Evolutionary conservation across 2,113 vertebrate genomes (phyloP), one percentile per base, ranked within the genome.

Genomic region (Sapajus apella): DNA sequence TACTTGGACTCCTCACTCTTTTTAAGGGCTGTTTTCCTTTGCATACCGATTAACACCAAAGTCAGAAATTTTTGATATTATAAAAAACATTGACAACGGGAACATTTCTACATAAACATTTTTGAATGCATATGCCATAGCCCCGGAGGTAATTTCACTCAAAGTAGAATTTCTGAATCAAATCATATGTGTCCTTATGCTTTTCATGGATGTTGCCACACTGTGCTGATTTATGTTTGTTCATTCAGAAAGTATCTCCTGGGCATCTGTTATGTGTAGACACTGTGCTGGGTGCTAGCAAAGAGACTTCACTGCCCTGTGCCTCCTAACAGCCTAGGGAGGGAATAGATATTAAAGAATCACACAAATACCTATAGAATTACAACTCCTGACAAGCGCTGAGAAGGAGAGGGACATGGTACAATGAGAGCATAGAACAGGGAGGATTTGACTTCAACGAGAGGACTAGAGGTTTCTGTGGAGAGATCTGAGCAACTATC

Each of bases 131-230:
- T 75, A n/a, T 18, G 7, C 7, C 40, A 43, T 73, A 86, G 40
- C 91, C 52, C 86, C 32, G 5, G 43, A 43, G 25, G 77, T 76
- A 75, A 87, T 66, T 83, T 94, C 13, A 84, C 30, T 95, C 45
- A 79, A 45, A 77, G n/a, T 79, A 47, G n/a, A 90, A 94, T 70
- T 91, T 89, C 21, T 75, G 87, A 87, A 86, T 89, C 61, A 68
- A 40, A 70, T 47, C 50, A 10, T 86, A 61, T 43, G 45, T 7
- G 8, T 32, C 43, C 23, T 70, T 81, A 68, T 1, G 35, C 20
- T 84, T 80, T 87, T 61, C 37, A 23, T 83, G 45, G 45, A 25
- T 86, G 76, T 92, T 73, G n/a, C 58, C 73, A 5, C n/a, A 72
- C 5, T 40, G 35, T 91, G 68, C 37, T 17, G 27, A 50, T 73